These are phyloP conservation scores for Cataglyphis hispanica DNA, from an alignment of 1,140 invertebrate genomes.

Conservation along the genomic window DNA sequence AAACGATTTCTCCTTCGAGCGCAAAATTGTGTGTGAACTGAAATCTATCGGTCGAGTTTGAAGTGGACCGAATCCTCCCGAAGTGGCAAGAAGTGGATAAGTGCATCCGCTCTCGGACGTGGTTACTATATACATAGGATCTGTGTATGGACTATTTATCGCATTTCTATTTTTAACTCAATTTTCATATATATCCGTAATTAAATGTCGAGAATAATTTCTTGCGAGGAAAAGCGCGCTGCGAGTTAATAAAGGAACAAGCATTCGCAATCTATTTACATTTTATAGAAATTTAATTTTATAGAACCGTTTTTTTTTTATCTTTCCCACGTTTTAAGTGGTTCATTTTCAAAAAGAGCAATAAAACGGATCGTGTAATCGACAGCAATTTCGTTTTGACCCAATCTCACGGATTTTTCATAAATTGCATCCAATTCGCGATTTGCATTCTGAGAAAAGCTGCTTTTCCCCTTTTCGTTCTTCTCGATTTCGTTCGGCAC, in stretches of 20 bases:
- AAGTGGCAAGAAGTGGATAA: slow-evolving; percentile 55
- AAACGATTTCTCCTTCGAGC: background rate
- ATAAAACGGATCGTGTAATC: slow-evolving; percentile 18
- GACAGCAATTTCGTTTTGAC: slow-evolving; percentile 31
- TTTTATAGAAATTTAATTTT: slow-evolving; percentile 24
- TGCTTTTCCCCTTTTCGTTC: slow-evolving; percentile 14
- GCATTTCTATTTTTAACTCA: slow-evolving; percentile 29
- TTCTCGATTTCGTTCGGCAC: background rate
- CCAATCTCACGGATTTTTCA: slow-evolving; percentile 31
- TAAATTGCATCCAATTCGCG: slow-evolving; percentile 45
- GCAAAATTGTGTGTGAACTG: background rate
- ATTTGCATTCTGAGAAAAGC: slow-evolving; percentile 44
- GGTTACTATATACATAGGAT: slow-evolving; percentile 1
- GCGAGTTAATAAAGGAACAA: slow-evolving; percentile 27
- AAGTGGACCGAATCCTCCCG: slow-evolving; percentile 49
- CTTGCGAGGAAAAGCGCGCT: no score
- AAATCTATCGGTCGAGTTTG: slow-evolving; percentile 27
- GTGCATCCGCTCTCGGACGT: slow-evolving; percentile 31
- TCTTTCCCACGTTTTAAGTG: background rate
- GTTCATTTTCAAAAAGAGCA: background rate
- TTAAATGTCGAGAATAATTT: slow-evolving; percentile 10
- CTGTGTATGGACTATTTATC: slow-evolving; percentile 5
- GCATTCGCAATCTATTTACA: slow-evolving; percentile 14
- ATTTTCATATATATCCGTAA: slow-evolving; percentile 10
- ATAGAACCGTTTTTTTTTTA: background rate